phyloP scores from a whole-genome alignment of 2,888 invertebrate genomes.

The Schizaphis graminum region DNA sequence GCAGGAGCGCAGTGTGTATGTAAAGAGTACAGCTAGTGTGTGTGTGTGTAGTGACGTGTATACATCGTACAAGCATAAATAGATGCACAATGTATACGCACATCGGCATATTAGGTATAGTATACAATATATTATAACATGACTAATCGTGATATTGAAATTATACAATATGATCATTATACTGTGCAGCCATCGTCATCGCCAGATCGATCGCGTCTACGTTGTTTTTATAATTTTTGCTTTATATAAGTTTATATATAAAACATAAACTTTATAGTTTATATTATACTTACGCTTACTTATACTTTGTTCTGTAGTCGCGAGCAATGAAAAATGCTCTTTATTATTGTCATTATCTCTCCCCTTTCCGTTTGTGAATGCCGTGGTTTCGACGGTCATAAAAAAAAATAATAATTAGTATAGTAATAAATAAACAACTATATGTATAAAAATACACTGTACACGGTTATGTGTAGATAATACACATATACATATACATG shows the following conservation, averaged over 20 bases:
- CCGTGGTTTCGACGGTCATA: slow-evolving; percentile 22
- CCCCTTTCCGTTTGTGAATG: not conserved
- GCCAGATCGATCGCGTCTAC: slow-evolving; percentile 27
- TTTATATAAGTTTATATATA: not conserved
- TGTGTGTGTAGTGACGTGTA: not conserved
- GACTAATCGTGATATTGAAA: not conserved
- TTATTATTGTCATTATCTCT: slow-evolving; percentile 29
- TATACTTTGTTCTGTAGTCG: not conserved
- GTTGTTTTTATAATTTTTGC: not conserved
- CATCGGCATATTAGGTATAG: not conserved
- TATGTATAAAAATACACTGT: not conserved
- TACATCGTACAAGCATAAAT: not conserved
- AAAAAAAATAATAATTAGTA: not conserved
- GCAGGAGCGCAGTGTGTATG: not conserved
- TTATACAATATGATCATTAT: not conserved
- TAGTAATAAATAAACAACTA: not conserved
- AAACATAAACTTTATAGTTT: not conserved
- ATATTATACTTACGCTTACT: not conserved
- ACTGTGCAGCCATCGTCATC: not conserved
- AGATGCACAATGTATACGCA: not conserved
- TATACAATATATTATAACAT: not conserved
- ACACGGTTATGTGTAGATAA: too few relatives aligned
- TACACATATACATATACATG: not conserved
- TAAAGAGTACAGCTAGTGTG: not conserved
- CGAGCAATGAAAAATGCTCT: slow-evolving; percentile 31